Evolutionary conservation across 2,797 vertebrate genomes (phyloP).

Genomic region (Acanthiza pusilla): DNA sequence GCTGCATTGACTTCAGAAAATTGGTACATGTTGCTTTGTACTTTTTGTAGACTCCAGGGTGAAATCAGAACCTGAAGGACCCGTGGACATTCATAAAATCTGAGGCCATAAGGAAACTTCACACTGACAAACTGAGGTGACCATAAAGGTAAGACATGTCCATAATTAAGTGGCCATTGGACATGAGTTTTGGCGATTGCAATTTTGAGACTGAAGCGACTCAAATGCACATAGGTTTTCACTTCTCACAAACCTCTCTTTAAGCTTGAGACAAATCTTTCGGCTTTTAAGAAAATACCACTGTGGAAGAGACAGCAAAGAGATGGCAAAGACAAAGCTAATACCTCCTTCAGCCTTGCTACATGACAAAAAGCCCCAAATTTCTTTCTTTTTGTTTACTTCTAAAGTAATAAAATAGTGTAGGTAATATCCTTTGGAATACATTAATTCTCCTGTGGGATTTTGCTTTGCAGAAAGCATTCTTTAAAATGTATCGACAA

Average conservation of each 20-base stretch:
- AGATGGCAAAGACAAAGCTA: background rate
- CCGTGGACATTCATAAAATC: background rate
- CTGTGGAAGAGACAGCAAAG: background rate
- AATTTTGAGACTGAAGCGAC: background rate
- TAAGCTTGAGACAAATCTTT: background rate
- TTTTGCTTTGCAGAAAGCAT: background rate
- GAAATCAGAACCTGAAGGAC: background rate
- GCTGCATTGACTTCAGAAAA: background rate
- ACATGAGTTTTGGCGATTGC: background rate
- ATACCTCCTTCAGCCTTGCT: background rate
- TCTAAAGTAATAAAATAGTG: background rate
- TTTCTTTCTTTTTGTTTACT: background rate
- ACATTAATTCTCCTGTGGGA: background rate
- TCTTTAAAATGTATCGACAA: background rate
- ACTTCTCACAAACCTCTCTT: background rate
- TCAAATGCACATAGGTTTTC: background rate
- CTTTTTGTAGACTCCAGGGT: background rate
- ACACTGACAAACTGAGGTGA: background rate
- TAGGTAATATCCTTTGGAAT: background rate
- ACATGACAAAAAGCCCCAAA: accelerated
- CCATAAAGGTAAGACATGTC: background rate
- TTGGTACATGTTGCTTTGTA: background rate
- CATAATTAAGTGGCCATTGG: background rate
- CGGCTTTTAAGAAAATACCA: background rate
- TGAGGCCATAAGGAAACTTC: background rate